Evolutionary conservation across 2,888 invertebrate species (phyloP).

Genomic region (Thelaira solivaga): DNA sequence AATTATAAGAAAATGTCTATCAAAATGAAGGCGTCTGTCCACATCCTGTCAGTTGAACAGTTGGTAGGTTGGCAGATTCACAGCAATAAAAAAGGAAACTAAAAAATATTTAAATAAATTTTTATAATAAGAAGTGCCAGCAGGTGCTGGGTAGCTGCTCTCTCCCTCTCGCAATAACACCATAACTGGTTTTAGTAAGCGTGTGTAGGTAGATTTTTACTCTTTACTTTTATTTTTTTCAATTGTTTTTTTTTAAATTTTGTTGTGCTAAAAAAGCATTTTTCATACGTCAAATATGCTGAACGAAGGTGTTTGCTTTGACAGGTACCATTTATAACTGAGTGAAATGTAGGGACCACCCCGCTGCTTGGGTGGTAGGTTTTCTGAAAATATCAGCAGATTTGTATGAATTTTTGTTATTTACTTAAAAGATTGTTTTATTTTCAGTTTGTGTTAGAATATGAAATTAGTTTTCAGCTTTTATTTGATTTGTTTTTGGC

Average conservation of each 20-base stretch:
- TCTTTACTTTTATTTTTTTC: background rate
- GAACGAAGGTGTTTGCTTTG: slow-evolving; percentile 40
- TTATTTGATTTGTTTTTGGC: background rate
- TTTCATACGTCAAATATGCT: slow-evolving; percentile 29
- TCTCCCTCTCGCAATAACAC: background rate
- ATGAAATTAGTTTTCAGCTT: background rate
- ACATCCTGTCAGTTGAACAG: slow-evolving; percentile 22
- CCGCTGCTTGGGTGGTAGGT: background rate
- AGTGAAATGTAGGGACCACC: slow-evolving; percentile 12
- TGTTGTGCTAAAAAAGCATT: slow-evolving; percentile 38
- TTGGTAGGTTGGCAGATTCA: too few relatives aligned
- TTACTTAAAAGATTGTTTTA: too few relatives aligned
- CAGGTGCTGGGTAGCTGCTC: slow-evolving; percentile 33
- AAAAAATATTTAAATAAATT: slow-evolving; percentile 4
- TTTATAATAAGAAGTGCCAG: background rate
- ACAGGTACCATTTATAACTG: slow-evolving; percentile 50
- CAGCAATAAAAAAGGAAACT: slow-evolving; percentile 16
- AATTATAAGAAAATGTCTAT: slow-evolving; percentile 25
- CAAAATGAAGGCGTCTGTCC: slow-evolving; percentile 18
- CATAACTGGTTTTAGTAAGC: slow-evolving; percentile 5
- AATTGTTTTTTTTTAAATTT: background rate
- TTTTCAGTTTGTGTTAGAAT: background rate
- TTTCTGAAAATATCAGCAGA: too few relatives aligned
- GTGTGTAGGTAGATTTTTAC: background rate
- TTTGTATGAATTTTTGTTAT: too few relatives aligned